phyloP scores from a whole-genome alignment of 2,797 vertebrate species.

The Scarus forsteni region DNA sequence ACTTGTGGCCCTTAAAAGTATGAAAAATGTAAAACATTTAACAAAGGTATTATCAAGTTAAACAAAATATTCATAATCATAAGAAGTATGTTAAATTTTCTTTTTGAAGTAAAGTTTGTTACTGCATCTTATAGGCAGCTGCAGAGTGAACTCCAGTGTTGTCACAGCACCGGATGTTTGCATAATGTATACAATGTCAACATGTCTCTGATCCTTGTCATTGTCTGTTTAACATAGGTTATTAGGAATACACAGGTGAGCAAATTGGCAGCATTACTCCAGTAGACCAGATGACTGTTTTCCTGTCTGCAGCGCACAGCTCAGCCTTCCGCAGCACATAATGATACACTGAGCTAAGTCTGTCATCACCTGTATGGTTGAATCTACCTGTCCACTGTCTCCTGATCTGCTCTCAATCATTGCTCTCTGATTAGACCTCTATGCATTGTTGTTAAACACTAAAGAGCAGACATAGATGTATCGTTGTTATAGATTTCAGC shows the following conservation, averaged over 20 bases:
- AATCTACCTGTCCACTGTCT: conserved; percentile 49
- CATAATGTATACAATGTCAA: background rate
- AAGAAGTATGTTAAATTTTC: too few relatives aligned
- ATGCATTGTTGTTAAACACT: conserved; percentile 26
- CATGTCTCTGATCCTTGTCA: conserved; percentile 11
- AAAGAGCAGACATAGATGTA: background rate
- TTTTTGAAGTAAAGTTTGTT: background rate
- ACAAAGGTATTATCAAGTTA: too few relatives aligned
- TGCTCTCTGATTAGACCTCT: conserved; percentile 14
- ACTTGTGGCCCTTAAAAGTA: too few relatives aligned
- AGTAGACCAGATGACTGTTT: conserved; percentile 65
- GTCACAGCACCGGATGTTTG: conserved; percentile 2
- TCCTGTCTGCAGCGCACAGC: conserved; percentile 49
- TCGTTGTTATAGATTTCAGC: background rate
- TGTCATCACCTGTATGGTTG: conserved; percentile 65
- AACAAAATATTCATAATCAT: too few relatives aligned
- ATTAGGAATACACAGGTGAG: conserved; percentile 58
- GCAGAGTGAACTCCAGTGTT: background rate
- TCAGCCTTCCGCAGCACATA: conserved; percentile 64
- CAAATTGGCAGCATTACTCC: conserved; percentile 68
- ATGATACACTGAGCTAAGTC: conserved; percentile 75
- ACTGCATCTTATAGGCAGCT: background rate
- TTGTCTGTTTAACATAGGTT: conserved; percentile 26
- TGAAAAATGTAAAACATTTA: too few relatives aligned
- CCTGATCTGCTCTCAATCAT: conserved; percentile 31